These are phyloP conservation scores for Leptinotarsa defecta DNA, from an alignment of 1,140 invertebrate species.

Conservation along the genomic window DNA sequence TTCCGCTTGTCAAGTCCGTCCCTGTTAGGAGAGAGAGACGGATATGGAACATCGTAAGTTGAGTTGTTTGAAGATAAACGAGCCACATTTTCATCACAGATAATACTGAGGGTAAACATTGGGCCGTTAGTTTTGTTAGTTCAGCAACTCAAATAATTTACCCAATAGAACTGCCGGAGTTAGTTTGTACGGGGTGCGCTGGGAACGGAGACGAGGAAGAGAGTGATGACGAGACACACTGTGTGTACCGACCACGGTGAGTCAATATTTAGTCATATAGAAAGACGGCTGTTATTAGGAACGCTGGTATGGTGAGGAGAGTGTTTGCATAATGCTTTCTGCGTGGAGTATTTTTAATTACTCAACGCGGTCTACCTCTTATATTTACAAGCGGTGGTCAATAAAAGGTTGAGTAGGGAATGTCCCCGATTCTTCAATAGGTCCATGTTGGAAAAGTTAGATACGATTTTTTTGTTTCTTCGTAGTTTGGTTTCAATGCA, in stretches of 20 bases:
- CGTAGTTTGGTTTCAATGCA: no score
- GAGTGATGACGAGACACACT: constrained; percentile 40
- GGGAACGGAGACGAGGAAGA: constrained; percentile 26
- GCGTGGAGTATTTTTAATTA: no score
- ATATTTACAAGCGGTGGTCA: no score
- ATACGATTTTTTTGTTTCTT: no score
- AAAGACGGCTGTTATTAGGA: constrained; percentile 49
- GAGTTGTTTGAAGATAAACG: constrained; percentile 49
- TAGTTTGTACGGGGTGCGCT: constrained; percentile 49
- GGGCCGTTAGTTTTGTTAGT: constrained; percentile 56
- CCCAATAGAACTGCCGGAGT: constrained; percentile 53
- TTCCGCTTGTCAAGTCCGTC: not conserved
- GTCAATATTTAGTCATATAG: constrained; percentile 55
- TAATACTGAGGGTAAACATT: constrained; percentile 53
- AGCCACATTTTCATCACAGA: constrained; percentile 53
- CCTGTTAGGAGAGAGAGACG: constrained; percentile 14
- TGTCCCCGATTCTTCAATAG: no score
- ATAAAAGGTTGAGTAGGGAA: no score
- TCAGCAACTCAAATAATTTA: constrained; percentile 58
- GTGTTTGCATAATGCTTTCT: not conserved
- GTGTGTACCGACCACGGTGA: constrained; percentile 51
- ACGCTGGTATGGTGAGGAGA: constrained; percentile 1
- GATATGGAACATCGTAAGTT: constrained; percentile 30
- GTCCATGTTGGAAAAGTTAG: no score
- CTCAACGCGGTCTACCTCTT: no score